Percentiles rank a stretch among this genome's conserved stretches.
These are phyloP conservation scores for Ibidorhyncha struthersii DNA, from an alignment of 2,113 vertebrate species.

Conservation along the genomic window DNA sequence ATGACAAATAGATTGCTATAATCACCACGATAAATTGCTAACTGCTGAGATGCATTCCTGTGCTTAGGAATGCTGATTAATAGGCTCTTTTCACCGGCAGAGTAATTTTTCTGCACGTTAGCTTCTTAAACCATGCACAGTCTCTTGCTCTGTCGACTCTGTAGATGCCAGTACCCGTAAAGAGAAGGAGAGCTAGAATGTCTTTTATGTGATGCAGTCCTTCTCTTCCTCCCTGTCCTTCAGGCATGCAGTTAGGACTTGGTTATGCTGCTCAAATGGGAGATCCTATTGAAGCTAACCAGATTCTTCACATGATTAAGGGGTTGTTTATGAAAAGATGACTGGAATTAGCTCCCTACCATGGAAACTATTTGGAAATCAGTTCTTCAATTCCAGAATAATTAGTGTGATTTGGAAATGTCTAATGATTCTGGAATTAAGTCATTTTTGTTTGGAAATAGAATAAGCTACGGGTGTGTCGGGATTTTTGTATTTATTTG, in stretches of 20 bases:
- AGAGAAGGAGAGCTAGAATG: not conserved
- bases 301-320: slow-evolving; percentile 33
- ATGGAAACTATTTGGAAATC: slow-evolving; percentile 59
- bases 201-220: slow-evolving; percentile 2
- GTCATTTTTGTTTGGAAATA: slow-evolving; percentile 22
- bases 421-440: slow-evolving; percentile 33
- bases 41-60: slow-evolving; percentile 37
- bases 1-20: not conserved
- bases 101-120: slow-evolving; percentile 27
- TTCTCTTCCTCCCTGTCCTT: slow-evolving; percentile 16
- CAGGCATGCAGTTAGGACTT: not conserved
- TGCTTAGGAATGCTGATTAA: slow-evolving; percentile 38
- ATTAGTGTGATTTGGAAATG: slow-evolving; percentile 41
- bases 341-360: slow-evolving; percentile 27
- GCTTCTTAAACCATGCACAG: not conserved
- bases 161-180: not conserved
- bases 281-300: slow-evolving; percentile 14
- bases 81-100: not conserved
- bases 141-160: not conserved
- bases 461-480: not conserved
- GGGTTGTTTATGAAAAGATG: slow-evolving; percentile 36
- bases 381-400: slow-evolving; percentile 37
- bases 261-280: not conserved
- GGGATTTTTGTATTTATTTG: not conserved
- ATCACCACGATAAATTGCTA: not conserved